Conservation (phyloP, 2,797 vertebrate species). For the Pyrrhura leucotis region DNA sequence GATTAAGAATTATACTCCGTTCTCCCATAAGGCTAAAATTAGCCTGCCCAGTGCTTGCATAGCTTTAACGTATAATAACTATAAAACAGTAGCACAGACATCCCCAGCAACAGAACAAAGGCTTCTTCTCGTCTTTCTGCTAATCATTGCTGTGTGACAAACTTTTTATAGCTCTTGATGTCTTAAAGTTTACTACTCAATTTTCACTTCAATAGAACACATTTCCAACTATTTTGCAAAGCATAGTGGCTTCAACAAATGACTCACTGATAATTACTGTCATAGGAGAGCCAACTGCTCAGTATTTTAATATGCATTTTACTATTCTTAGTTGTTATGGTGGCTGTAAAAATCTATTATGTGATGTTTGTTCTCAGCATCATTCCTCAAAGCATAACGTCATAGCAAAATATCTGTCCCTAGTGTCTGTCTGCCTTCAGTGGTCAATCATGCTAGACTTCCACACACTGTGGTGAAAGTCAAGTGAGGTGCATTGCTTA, state of each 20-base stretch:
- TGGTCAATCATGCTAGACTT: neutral
- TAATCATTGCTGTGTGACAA: conserved; percentile 5
- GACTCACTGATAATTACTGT: conserved; percentile 44
- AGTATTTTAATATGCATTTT: conserved; percentile 1
- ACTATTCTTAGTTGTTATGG: conserved; percentile 24
- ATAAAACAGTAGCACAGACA: neutral
- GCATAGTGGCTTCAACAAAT: conserved; percentile 37
- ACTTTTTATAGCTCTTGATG: conserved; percentile 27
- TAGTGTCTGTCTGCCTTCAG: neutral
- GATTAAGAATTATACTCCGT: neutral
- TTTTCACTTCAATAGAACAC: conserved; percentile 47
- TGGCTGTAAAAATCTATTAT: conserved; percentile 2
- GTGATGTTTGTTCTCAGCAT: neutral
- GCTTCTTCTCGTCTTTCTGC: neutral
- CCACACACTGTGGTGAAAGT: neutral
- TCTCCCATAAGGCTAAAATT: conserved; percentile 8
- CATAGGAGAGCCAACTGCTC: conserved; percentile 25
- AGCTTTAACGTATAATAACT: neutral
- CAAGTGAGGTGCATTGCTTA: neutral
- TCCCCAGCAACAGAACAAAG: neutral
- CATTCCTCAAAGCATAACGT: neutral
- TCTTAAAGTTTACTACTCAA: conserved; percentile 41
- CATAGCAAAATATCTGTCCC: neutral
- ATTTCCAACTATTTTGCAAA: conserved; percentile 55
- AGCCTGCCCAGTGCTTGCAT: neutral